phyloP scores from a whole-genome alignment of 2,888 invertebrate genomes.

The Lithophane semibrunnea region DNA sequence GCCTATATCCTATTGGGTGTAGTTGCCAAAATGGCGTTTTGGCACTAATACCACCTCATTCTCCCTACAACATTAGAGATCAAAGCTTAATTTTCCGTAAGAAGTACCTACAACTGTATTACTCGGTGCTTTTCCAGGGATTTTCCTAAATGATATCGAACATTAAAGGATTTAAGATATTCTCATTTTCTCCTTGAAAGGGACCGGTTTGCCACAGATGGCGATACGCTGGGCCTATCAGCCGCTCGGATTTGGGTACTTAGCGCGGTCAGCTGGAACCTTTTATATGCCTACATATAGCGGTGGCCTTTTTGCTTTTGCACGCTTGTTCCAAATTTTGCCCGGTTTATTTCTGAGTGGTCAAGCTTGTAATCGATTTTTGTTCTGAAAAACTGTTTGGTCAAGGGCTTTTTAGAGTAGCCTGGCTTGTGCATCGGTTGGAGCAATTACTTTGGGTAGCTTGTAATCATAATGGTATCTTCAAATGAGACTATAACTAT shows the following conservation, averaged over 20 bases:
- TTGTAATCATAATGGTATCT: not conserved
- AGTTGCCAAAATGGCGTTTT: not conserved
- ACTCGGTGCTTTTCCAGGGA: conserved; percentile 38
- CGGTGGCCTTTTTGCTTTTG: conserved; percentile 44
- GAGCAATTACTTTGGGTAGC: conserved; percentile 9
- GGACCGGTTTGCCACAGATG: conserved; percentile 46
- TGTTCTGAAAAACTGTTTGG: conserved; percentile 16
- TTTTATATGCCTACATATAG: conserved; percentile 39
- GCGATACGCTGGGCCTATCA: conserved; percentile 42
- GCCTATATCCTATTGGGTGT: not conserved
- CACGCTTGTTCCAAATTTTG: conserved; percentile 31
- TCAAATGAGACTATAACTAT: not conserved
- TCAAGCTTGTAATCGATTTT: conserved; percentile 33
- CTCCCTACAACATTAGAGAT: not conserved
- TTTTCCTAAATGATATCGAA: conserved; percentile 45
- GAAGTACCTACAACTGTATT: conserved; percentile 17
- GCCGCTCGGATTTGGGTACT: conserved; percentile 39
- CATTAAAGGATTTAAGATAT: conserved; percentile 55
- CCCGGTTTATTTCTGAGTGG: conserved; percentile 37
- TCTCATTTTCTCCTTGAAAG: conserved; percentile 39
- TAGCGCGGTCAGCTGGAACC: conserved; percentile 56
- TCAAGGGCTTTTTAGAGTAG: conserved; percentile 10
- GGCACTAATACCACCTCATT: conserved; percentile 2
- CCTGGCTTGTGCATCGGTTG: not conserved
- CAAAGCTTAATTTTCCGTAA: conserved; percentile 24